Evolutionary conservation across 2,113 vertebrate genomes (phyloP), one percentile per base, ranked within the genome.

Genomic region (Kobus ellipsiprymnus): DNA sequence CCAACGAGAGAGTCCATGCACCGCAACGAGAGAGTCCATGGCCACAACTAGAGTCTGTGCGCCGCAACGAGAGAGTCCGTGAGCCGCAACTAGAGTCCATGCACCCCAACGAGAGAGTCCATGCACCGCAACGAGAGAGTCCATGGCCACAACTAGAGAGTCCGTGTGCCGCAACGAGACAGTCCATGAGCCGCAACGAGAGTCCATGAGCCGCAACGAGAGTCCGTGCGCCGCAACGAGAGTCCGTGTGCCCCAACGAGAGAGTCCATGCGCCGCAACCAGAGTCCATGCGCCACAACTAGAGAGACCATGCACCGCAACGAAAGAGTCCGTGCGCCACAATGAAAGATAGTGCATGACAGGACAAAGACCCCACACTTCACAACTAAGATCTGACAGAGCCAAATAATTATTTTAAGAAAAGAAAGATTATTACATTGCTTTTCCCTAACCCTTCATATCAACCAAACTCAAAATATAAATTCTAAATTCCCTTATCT

Each of bases 31-130:
- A 15, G 14, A 23, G 55, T 57, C 55, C 55, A 57, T 1, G 30
- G 62, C 33, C 3, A 4, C 62, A 67, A 64, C 62, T 3, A 64
- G 59, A 57, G 8, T 57, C 8, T 0, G 4, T 57, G 48, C 0
- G 1, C 48, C 11, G 0, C 25, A 11, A 59, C 4, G 0, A 6
- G 0, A 6, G 54, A 55, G 33, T n/a, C 7, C 15, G 2, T 64
- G 62, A 0, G 0, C 62, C 33, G 4, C 16, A 17, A 17, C 11
- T 0, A 48, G 46, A 9, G 46, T 46, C 46, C 46, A 9, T 46
- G 46, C 0, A 7, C 46, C 0, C 7, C 36, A 36, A 36, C 36
- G 36, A 36, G 0, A 48, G 46, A 9, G 46, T 46, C 46, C 46
- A 9, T 46, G 46, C 0, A 7, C 46, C 0, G 46, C 36, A 36